Evolutionary conservation across 2,888 invertebrate genomes (phyloP).

Genomic region (Drosophila phalerata): DNA sequence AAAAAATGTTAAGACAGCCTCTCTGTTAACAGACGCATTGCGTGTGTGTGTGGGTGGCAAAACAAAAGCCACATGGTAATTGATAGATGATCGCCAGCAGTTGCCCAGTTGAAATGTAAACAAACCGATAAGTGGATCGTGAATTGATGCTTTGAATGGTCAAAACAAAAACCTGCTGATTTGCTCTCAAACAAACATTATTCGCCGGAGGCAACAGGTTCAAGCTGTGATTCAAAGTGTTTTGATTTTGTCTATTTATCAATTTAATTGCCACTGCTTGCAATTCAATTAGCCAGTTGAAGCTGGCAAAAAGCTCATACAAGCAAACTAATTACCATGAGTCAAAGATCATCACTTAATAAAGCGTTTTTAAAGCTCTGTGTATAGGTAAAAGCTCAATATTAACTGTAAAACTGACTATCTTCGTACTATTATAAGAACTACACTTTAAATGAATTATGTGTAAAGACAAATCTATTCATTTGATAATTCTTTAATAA

Average conservation of each 20-base stretch:
- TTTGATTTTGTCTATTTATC: constrained; percentile 47
- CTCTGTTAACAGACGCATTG: constrained; percentile 12
- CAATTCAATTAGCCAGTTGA: constrained; percentile 47
- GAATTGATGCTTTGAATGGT: constrained; percentile 28
- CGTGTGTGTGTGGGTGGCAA: constrained; percentile 34
- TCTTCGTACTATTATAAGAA: neutral
- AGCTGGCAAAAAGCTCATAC: constrained; percentile 25
- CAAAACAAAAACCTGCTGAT: constrained; percentile 31
- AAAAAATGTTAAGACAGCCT: neutral
- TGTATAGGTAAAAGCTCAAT: constrained; percentile 13
- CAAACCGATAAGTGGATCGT: constrained; percentile 53
- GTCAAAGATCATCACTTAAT: constrained; percentile 10
- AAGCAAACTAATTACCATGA: constrained; percentile 10
- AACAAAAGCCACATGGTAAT: constrained; percentile 54
- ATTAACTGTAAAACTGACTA: constrained; percentile 14
- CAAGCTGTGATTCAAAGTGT: constrained; percentile 53
- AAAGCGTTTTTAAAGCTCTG: constrained; percentile 11
- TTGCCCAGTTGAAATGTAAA: constrained; percentile 46
- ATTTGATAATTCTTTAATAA: too few species aligned
- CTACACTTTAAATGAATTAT: neutral
- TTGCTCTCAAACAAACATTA: constrained; percentile 33
- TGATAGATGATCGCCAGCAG: constrained; percentile 48
- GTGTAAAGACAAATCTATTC: too few species aligned
- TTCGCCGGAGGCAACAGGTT: constrained; percentile 32
- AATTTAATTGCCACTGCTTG: constrained; percentile 42